Base-by-base conservation (phyloP, 2,888 invertebrate genomes). In the Adineta ricciae region DNA sequence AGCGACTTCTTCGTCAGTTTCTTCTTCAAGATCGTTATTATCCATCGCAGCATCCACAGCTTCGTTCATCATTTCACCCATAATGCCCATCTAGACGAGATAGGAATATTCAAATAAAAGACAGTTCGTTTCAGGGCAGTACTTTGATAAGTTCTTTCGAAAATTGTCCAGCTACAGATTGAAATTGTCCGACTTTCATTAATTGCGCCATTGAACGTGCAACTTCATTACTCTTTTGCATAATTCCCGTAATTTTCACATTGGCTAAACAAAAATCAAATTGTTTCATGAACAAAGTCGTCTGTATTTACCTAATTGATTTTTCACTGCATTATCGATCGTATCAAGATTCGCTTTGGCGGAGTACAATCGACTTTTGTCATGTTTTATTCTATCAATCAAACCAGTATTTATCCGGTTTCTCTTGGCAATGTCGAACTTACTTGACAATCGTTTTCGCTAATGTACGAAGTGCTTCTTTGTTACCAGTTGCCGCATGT, bases 151-250 rank as follows among this genome's bases (percentile, higher is more conserved):
- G 41, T 41, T 78, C 78, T 78, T 78, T 78, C 3, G 78, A 38
- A 78, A 78, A 78, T 41, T 78, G 78, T 41, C 9, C n/a, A 11
- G 78, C 7, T 41, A 78, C 19, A 2, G 78, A 5, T 41, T 78
- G 78, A 38, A 78, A 14, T 78, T 78, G 41, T n/a, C n/a, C 38
- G 24, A 78, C 41, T 41, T 78, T 38, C 78, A 78, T 78, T n/a
- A 78, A 14, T 78, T 78, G 38, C 19, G 78, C 38, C 78, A 78
- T 78, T 24, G 78, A 78, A 41, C 41, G 78, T 24, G 41, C 41
- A 41, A 78, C 14, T 41, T 78, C 78, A 78, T 78, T 78, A 78
- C 78, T 78, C n/a, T 78, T 78, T 78, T 78, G 78, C 78, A 78
- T 78, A 24, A 41, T 41, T 7, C 78, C 78, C 24, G 41, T 41